Evolutionary conservation across 2,888 invertebrate species (phyloP).

Genomic region (Tanypteryx hageni): DNA sequence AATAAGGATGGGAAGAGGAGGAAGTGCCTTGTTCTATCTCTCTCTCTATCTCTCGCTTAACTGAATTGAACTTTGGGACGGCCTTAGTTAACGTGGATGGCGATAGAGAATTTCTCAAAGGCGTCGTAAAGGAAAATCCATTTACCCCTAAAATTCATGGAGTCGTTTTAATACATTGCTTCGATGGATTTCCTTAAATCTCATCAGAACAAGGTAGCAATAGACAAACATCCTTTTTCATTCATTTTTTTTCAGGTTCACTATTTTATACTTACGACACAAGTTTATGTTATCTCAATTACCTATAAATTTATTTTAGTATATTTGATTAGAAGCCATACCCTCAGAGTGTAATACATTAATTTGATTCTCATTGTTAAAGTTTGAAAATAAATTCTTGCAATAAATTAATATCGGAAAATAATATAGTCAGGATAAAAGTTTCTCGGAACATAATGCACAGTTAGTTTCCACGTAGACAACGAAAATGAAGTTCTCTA

Average conservation of each 20-base stretch:
- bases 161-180: conserved; percentile 41
- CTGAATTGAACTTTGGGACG: conserved; percentile 47
- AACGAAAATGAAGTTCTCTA: neutral
- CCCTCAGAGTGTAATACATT: no score
- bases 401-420: no score
- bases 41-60: conserved; percentile 21
- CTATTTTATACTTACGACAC: no score
- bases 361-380: no score
- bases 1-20: neutral
- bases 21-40: conserved; percentile 9
- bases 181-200: conserved; percentile 17
- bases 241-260: neutral
- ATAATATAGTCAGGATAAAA: no score
- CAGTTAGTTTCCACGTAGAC: neutral
- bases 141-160: conserved; percentile 44
- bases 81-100: conserved; percentile 42
- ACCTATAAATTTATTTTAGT: no score
- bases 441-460: no score
- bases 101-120: conserved; percentile 48
- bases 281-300: no score
- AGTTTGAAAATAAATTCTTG: no score
- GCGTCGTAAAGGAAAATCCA: conserved; percentile 58
- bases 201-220: conserved; percentile 2
- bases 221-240: neutral
- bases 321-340: no score